phyloP scores from a whole-genome alignment of 2,113 vertebrate genomes.

The human (Homo sapiens) region DNA sequence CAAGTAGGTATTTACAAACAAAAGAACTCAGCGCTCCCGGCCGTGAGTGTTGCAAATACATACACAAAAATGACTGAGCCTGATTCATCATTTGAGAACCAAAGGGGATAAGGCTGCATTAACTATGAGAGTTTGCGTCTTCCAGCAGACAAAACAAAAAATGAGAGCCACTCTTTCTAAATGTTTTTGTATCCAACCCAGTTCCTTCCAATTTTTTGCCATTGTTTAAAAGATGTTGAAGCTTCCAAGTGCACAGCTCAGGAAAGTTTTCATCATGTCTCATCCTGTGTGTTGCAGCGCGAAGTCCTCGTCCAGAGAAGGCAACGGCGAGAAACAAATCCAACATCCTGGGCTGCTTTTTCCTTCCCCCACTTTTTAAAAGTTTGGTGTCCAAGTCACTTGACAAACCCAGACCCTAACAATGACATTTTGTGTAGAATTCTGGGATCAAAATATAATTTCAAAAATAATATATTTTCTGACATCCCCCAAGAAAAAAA shows the following conservation, averaged over 20 bases:
- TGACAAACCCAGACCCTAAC: slow-evolving; percentile 65
- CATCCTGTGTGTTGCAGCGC: neutral
- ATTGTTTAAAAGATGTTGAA: rapidly evolving
- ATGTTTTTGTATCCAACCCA: too few species aligned
- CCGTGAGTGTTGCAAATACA: too few species aligned
- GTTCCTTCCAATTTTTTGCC: rapidly evolving
- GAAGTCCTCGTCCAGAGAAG: neutral
- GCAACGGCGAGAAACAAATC: neutral
- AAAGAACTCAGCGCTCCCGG: too few species aligned
- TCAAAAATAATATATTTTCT: slow-evolving; percentile 84
- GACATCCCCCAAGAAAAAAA: slow-evolving; percentile 77
- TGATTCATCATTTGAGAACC: neutral
- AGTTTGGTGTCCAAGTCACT: slow-evolving; percentile 55
- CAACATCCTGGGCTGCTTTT: neutral
- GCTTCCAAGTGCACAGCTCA: rapidly evolving
- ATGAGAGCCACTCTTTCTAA: neutral
- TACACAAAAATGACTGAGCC: rapidly evolving
- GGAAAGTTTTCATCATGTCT: rapidly evolving
- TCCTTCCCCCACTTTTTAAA: slow-evolving; percentile 40
- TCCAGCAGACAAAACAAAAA: rapidly evolving
- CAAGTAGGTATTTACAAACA: rapidly evolving
- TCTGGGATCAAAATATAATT: slow-evolving; percentile 82
- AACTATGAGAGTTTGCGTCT: rapidly evolving
- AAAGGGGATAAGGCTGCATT: neutral
- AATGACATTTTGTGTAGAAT: slow-evolving; percentile 64